Conservation (phyloP, 2,113 vertebrate species). For the Dasyprocta punctata region DNA sequence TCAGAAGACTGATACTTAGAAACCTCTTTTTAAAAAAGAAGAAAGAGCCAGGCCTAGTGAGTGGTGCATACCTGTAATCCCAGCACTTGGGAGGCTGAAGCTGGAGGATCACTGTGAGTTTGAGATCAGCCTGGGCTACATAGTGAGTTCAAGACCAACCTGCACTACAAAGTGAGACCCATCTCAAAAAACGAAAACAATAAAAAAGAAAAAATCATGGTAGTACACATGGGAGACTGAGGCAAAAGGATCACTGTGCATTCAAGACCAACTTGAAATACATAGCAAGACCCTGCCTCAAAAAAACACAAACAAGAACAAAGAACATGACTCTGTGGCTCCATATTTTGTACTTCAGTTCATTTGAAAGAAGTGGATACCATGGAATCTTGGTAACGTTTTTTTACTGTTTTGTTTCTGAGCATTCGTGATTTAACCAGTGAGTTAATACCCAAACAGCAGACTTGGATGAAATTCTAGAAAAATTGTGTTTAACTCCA, state of each 20-base stretch:
- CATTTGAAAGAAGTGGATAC: constrained; percentile 65
- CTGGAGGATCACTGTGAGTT: neutral
- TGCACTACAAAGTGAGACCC: neutral
- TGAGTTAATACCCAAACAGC: constrained; percentile 35
- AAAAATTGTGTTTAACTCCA: constrained; percentile 60
- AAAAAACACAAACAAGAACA: neutral
- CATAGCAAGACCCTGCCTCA: neutral
- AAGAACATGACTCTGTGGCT: constrained; percentile 45
- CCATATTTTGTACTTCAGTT: constrained; percentile 47
- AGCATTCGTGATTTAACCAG: constrained; percentile 59
- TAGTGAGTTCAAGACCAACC: neutral
- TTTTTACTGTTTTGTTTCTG: constrained; percentile 64
- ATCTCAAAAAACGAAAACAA: neutral
- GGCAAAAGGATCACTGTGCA: neutral
- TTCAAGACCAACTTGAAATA: neutral
- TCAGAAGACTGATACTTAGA: constrained; percentile 46
- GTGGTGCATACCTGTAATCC: neutral
- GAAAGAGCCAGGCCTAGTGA: neutral
- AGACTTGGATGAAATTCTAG: constrained; percentile 55
- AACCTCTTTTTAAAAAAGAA: constrained; percentile 4
- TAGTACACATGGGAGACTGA: neutral
- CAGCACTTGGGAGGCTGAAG: neutral
- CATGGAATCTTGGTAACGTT: constrained; percentile 26
- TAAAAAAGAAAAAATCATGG: neutral
- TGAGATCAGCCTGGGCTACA: neutral